A percentile compares a stretch with the other conserved stretches of the same genome.
phyloP scores from a whole-genome alignment of 2,888 invertebrate genomes.

The Lepidochitona cinerea region DNA sequence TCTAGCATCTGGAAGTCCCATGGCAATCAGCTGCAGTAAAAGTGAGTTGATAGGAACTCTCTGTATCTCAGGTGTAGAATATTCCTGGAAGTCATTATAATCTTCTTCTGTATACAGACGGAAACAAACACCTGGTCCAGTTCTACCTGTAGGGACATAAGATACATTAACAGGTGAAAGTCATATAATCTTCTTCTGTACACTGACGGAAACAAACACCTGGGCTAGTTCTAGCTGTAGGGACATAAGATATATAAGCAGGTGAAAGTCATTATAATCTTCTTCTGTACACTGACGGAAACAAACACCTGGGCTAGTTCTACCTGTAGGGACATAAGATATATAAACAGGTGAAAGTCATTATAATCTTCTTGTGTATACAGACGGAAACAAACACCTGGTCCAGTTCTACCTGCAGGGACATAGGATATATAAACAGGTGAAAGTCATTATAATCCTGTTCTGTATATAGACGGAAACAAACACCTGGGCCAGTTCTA shows the following conservation, averaged over 20 bases:
- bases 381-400: conserved; percentile 91
- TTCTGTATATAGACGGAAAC: no score
- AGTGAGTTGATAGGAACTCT: conserved; percentile 94
- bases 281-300: no score
- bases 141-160: conserved; percentile 70
- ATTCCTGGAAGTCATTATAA: conserved; percentile 83
- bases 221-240: conserved; percentile 79
- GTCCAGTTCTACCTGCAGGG: conserved; percentile 77
- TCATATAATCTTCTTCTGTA: conserved; percentile 86
- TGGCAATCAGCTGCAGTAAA: conserved; percentile 88
- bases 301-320: no score
- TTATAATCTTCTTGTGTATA: conserved; percentile 84
- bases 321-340: no score
- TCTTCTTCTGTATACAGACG: conserved; percentile 84
- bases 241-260: no score
- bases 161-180: no score
- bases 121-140: conserved; percentile 94
- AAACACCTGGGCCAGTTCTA: no score
- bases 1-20: conserved; percentile 92
- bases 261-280: no score
- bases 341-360: no score
- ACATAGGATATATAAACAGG: no score
- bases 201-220: conserved; percentile 89
- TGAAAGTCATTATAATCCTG: no score
- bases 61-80: conserved; percentile 93